Evolutionary conservation across 2,113 vertebrate species (phyloP), one percentile per base, ranked within the genome.

Genomic region (Periophthalmus modestus): DNA sequence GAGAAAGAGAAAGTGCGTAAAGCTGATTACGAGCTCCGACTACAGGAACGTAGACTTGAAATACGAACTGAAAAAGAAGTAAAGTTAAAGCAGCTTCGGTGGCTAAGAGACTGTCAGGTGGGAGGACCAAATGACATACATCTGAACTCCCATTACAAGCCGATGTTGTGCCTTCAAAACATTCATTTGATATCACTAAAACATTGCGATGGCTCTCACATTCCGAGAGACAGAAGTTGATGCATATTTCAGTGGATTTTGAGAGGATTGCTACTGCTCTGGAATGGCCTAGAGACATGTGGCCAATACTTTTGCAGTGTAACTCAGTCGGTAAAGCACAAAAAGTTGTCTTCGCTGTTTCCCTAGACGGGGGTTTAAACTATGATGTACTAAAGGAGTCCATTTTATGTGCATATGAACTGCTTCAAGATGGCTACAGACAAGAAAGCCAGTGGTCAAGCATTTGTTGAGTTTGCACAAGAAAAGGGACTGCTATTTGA

Each of bases 401-500:
- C 2, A 69, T 69, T 36, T 36, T 68, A 13, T n/a, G 18, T 54
- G 68, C 50, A 19, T 69, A 69, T 69, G 39, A 67, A 48, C 46
- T 67, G 23, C 46, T 50, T 13, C 43, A 11, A 7, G 66, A 67
- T 1, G 43, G 47, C 19, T 68, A 68, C 28, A 68, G 66, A 18
- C 66, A 33, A 11, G 14, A 68, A 46, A 6, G 5, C 66, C 12
- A 50, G 28, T 68, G 66, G 66, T 2, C 47, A 68, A 18, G 33
- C 39, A 18, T 73, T 39, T 54, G 59, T 72, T 9, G 71, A 67
- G 16, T 74, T 58, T 57, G 39, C 72, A 28, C 7, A 16, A 1
- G 50, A 73, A 28, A 74, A 74, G 1, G 23, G 36, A 0, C 1
- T 58, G 0, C 36, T 74, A 2, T 67, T 67, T 67, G 63, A 67